Percentiles rank a stretch among this genome's conserved stretches.
These are phyloP conservation scores for Capitulum mitella DNA, from an alignment of 2,888 invertebrate genomes.

Conservation along the genomic window DNA sequence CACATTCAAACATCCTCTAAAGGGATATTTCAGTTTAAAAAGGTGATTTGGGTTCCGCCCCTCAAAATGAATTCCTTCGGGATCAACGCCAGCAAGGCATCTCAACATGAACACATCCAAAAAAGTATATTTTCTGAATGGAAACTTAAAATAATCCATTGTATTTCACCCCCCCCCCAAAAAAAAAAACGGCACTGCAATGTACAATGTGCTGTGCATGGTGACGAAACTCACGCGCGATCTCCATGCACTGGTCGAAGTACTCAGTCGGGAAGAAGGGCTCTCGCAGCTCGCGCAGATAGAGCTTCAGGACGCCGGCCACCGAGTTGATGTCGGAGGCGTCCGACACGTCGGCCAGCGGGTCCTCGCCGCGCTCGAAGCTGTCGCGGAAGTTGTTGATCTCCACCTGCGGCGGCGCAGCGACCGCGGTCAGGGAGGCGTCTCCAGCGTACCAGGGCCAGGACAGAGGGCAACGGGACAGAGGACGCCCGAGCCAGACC, in stretches of 20 bases:
- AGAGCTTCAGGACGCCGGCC: constrained; percentile 89
- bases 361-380: constrained; percentile 92
- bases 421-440: no score
- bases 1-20: background rate
- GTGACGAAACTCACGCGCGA: constrained; percentile 57
- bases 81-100: no score
- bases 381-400: constrained; percentile 85
- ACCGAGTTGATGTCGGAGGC: constrained; percentile 91
- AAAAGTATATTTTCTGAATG: background rate
- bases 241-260: constrained; percentile 79
- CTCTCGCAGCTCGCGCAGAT: constrained; percentile 80
- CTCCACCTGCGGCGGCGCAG: constrained; percentile 66
- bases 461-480: background rate
- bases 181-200: no score
- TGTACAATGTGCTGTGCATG: background rate
- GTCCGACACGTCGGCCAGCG: constrained; percentile 78
- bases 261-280: constrained; percentile 82
- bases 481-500: background rate
- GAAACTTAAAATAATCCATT: no score
- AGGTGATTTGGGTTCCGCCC: no score
- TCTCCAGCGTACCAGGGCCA: background rate
- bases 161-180: no score
- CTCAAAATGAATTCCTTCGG: no score
- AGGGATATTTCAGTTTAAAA: no score
- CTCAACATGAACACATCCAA: no score